Evolutionary conservation across 1,140 invertebrate species (phyloP).

Genomic region (Lordiphosa collinella): DNA sequence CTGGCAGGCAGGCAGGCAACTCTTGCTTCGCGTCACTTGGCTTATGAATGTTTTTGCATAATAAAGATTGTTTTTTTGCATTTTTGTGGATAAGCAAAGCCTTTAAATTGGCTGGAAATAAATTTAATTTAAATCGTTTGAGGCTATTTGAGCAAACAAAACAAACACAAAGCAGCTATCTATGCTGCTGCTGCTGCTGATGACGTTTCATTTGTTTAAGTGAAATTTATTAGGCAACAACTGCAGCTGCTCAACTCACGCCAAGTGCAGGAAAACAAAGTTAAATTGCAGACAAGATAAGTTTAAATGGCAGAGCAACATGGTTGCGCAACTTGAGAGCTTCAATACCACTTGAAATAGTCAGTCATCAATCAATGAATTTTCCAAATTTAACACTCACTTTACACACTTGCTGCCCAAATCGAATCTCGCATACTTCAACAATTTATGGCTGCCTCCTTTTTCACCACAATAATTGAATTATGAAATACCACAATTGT

Average conservation of each 20-base stretch:
- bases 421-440: neutral
- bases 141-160: slow-evolving; percentile 3
- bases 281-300: no score
- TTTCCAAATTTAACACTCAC: neutral
- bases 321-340: no score
- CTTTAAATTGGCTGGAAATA: slow-evolving; percentile 38
- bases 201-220: slow-evolving; percentile 45
- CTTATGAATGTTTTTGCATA: slow-evolving; percentile 17
- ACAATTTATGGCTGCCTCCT: neutral
- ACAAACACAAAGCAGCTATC: slow-evolving; percentile 9
- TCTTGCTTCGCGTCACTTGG: slow-evolving; percentile 23
- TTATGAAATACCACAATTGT: slow-evolving; percentile 26
- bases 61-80: slow-evolving; percentile 23
- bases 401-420: slow-evolving; percentile 6
- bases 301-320: no score
- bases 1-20: neutral
- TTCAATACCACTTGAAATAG: no score
- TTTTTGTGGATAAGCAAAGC: slow-evolving; percentile 45
- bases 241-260: slow-evolving; percentile 1
- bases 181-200: slow-evolving; percentile 34
- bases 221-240: slow-evolving; percentile 38
- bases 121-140: slow-evolving; percentile 40
- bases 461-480: slow-evolving; percentile 37
- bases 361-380: no score
- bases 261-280: slow-evolving; percentile 7